Evolutionary conservation across 2,888 invertebrate genomes (phyloP).

Genomic region (Leptarthrus brevirostris): DNA sequence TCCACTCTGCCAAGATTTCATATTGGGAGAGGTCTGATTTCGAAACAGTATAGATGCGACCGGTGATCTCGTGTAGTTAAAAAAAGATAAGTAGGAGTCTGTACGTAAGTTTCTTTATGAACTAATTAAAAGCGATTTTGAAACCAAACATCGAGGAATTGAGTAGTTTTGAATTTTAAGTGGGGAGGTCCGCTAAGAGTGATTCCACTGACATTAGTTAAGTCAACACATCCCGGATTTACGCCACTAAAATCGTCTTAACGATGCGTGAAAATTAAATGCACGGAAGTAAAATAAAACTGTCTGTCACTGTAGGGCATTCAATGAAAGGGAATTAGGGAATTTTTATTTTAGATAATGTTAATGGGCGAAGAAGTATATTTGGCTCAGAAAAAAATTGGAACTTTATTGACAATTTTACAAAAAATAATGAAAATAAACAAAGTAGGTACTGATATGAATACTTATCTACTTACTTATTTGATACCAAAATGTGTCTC

Average conservation of each 20-base stretch:
- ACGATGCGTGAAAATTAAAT: slow-evolving; percentile 1
- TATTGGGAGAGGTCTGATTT: slow-evolving; percentile 29
- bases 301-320: too few relatives aligned
- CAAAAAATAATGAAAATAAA: too few relatives aligned
- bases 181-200: neutral
- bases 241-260: slow-evolving; percentile 27
- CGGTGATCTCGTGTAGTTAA: neutral
- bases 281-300: neutral
- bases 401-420: too few relatives aligned
- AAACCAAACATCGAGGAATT: slow-evolving; percentile 1
- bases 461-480: too few relatives aligned
- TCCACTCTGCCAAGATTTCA: slow-evolving; percentile 34
- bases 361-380: too few relatives aligned
- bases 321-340: too few relatives aligned
- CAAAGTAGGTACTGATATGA: too few relatives aligned
- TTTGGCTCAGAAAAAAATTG: too few relatives aligned
- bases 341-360: too few relatives aligned
- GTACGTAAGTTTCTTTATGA: neutral
- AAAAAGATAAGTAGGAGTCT: neutral
- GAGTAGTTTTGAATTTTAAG: neutral
- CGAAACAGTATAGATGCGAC: neutral
- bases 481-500: too few relatives aligned
- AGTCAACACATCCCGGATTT: slow-evolving; percentile 41
- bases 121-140: slow-evolving; percentile 35
- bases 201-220: slow-evolving; percentile 27